Evolutionary conservation across 2,113 vertebrate genomes (phyloP), one percentile per base, ranked within the genome.

Genomic region (Ceratotherium simum): DNA sequence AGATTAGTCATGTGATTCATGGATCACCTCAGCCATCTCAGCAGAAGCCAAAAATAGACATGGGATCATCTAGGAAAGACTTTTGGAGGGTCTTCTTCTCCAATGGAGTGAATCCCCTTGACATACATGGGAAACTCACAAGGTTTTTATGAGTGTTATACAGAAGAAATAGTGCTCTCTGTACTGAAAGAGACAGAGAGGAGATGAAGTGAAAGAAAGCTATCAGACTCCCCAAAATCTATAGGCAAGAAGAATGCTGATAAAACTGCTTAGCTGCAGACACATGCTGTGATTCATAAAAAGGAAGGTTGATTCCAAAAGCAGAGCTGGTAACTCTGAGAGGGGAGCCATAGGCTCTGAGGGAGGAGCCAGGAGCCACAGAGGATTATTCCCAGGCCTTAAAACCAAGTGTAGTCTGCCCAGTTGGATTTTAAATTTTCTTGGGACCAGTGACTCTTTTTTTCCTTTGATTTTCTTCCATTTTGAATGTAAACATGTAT

Each of bases 351-450:
- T 9, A 36, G 83, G 8, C 9, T 46, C 16, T 72, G 79, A 54
- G 8, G 31, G 56, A 85, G 18, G 36, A 93, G 20, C 1, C 29
- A 33, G 27, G 25, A 84, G 27, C 13, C 18, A 39, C 33, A 33
- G 36, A 58, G 36, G 36, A 29, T 72, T 86, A 54, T 87, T 91
- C 27, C 7, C 25, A 92, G 25, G n/a, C 39, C n/a, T 39, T 60
- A 42, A 76, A n/a, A 39, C 14, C 67, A 58, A 73, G 1, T 8
- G 3, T 65, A 46, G 11, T 33, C 13, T 73, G 4, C 10, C 25
- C 39, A 81, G 6, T 36, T 92, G 25, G 31, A 91, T 73, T 96
- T 87, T 51, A 81, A 69, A 75, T 54, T 51, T 96, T 46, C 58
- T 31, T 65, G 56, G 29, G 14, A 62, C 18, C 16, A 42, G 17